Evolutionary conservation across 2,888 invertebrate genomes (phyloP), one percentile per base, ranked within the genome.

Genomic region (Melinaea menophilus): DNA sequence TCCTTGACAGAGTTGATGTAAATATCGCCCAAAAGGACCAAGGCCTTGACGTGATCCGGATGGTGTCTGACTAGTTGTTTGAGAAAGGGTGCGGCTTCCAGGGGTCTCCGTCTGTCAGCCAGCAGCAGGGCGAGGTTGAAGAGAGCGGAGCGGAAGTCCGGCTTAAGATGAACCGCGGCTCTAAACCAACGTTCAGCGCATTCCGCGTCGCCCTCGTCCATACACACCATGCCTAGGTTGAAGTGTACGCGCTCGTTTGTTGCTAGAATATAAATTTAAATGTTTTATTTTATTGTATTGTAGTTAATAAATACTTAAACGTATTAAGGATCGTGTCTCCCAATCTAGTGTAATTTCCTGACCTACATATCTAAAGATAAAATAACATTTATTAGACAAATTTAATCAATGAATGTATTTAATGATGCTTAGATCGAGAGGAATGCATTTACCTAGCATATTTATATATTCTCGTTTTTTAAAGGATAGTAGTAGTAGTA

Each of bases 1-100:
- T 99, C 97, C 80, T 98, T 98, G 76, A 98, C 95, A 71, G 96
- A 95, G 85, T 98, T 99, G 69, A 99, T 97, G 85, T 98, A 98
- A 78, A 99, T 97, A 82, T 99, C 98, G 11, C 98, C 98, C 12
- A 98, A 90, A 45, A 99, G 91, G 73, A 99, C 98, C 67, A 98
- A 90, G 47, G 98, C 98, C 88, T 99, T 99, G 11, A 97, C 95
- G 81, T 99, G 98, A 81, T 97, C 96, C 0, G 98, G 97, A 88
- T 98, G 96, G 78, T 96, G 94, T 71, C 96, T 93, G 64, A 98
- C 96, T 12, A 99, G 92, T 79, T 97, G 97, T 80, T 97, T 96
- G 13, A 99, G 90, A 82, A 96, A 97, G 0, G 98, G 97, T 7
- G 97, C 96, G 0, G 98, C 98, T 79, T 98, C 98, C 33, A 97